phyloP scores from a whole-genome alignment of 2,797 vertebrate genomes.

The Sebastolobus altivelis region DNA sequence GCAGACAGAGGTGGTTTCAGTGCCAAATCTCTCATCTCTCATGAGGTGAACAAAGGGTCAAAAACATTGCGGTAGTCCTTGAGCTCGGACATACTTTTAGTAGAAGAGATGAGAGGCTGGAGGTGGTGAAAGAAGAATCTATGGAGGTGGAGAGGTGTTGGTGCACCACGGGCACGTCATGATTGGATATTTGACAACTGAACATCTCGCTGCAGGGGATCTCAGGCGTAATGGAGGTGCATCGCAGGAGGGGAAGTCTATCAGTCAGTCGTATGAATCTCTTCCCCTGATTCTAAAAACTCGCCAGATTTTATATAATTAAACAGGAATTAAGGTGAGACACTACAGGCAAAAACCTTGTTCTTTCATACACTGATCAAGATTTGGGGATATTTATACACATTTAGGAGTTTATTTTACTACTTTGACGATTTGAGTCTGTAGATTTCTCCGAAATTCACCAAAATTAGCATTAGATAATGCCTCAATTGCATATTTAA shows the following conservation, averaged over 20 bases:
- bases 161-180: constrained; percentile 1
- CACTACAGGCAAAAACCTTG: background rate
- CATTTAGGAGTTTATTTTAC: no score
- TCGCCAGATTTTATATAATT: constrained; percentile 9
- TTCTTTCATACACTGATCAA: background rate
- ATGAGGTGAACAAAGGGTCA: constrained; percentile 29
- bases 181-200: constrained; percentile 37
- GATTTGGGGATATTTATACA: no score
- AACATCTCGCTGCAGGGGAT: background rate
- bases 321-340: background rate
- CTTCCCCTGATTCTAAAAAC: background rate
- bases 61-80: constrained; percentile 24
- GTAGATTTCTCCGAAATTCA: no score
- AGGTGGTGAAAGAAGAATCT: constrained; percentile 27
- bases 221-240: constrained; percentile 10
- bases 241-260: background rate
- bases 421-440: no score
- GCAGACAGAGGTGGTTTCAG: constrained; percentile 34
- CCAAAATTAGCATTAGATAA: no score
- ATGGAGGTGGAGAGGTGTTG: constrained; percentile 40
- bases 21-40: constrained; percentile 26
- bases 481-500: no score
- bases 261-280: background rate
- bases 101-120: constrained; percentile 13
- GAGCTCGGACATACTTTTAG: constrained; percentile 11